phyloP scores from a whole-genome alignment of 2,888 invertebrate species.

The Pyrrhia umbra region DNA sequence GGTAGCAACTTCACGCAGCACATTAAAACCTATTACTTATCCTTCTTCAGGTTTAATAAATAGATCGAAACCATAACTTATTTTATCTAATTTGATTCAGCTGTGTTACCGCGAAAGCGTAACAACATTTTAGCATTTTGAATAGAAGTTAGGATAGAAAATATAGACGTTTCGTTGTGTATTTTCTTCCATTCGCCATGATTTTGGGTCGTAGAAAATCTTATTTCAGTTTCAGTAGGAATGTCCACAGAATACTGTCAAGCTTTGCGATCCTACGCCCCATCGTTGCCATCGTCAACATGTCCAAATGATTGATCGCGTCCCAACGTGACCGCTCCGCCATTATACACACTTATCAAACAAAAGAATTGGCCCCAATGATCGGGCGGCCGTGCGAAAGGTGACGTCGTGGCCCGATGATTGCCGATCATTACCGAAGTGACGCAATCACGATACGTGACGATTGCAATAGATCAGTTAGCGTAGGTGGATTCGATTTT shows the following conservation, averaged over 20 bases:
- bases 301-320: constrained; percentile 63
- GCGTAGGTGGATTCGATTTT: constrained; percentile 11
- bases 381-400: constrained; percentile 72
- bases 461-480: constrained; percentile 27
- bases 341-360: constrained; percentile 67
- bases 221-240: neutral
- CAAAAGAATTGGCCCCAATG: constrained; percentile 72
- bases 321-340: constrained; percentile 63
- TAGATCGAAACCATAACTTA: too few species aligned
- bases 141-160: too few species aligned
- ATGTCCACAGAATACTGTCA: constrained; percentile 16
- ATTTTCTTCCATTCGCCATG: too few species aligned
- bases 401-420: constrained; percentile 63
- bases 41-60: too few species aligned
- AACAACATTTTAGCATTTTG: too few species aligned
- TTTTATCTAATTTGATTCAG: too few species aligned
- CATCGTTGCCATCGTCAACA: constrained; percentile 50
- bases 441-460: constrained; percentile 61
- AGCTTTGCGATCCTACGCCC: neutral
- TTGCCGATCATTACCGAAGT: constrained; percentile 56
- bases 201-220: neutral
- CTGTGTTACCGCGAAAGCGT: too few species aligned
- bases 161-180: too few species aligned
- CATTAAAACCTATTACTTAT: too few species aligned
- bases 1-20: too few species aligned